phyloP scores from a whole-genome alignment of 2,113 vertebrate species.

The Astur gentilis region DNA sequence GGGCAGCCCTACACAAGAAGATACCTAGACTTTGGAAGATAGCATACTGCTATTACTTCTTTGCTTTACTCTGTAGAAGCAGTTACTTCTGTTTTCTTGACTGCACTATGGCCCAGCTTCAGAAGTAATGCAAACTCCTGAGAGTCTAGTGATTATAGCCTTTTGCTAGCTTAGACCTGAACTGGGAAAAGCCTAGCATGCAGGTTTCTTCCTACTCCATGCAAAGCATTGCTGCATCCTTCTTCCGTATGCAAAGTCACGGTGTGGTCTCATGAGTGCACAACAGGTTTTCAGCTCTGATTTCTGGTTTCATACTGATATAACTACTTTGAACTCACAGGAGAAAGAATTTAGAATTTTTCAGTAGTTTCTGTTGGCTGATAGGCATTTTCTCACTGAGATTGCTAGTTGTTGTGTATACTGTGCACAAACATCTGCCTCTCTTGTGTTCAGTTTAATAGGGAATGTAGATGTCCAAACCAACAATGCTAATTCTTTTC shows the following conservation, averaged over 20 bases:
- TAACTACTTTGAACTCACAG: not conserved
- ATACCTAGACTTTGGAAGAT: not conserved
- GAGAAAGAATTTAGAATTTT: not conserved
- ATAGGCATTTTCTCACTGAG: not conserved
- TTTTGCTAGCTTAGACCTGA: not conserved
- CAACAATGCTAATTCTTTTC: not conserved
- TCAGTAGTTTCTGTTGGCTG: not conserved
- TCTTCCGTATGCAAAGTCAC: not conserved
- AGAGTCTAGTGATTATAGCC: not conserved
- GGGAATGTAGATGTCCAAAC: not conserved
- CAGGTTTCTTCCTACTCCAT: not conserved
- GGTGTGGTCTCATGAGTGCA: not conserved
- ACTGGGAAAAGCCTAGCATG: not conserved
- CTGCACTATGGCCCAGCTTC: not conserved
- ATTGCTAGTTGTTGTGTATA: not conserved
- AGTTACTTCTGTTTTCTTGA: not conserved
- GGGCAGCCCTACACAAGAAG: not conserved
- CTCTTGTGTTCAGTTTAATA: not conserved
- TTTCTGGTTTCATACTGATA: not conserved
- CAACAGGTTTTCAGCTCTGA: not conserved
- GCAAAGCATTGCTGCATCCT: not conserved
- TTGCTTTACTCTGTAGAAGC: not conserved
- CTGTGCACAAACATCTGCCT: not conserved
- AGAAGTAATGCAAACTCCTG: not conserved
- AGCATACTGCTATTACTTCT: not conserved